Evolutionary conservation across 2,888 invertebrate genomes (phyloP), one percentile per base, ranked within the genome.

Genomic region (Frankliniella fusca): DNA sequence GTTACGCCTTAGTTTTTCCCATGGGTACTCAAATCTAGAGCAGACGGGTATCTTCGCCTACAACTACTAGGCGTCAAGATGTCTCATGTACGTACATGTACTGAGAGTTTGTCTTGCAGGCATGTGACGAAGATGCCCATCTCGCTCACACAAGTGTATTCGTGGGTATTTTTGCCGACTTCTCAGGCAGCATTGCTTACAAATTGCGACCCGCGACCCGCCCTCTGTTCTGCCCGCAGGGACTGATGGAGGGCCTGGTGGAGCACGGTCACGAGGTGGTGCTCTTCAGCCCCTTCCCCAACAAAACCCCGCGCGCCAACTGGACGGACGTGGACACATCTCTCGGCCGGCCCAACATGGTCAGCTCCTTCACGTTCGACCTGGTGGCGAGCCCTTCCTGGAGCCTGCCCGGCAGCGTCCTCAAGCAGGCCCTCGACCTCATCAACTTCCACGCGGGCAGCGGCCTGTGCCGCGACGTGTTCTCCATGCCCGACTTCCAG

Each of bases 261-360:
- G 81, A 82, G 0, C 83, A 86, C 81, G 87, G 87, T 18, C 87
- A 87, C 82, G 83, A 86, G 65, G 85, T 87, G 18, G 86, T 85
- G 20, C 84, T 86, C 10, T 80, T 86, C 9, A 85, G 85, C 50
- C 86, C 86, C 27, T 85, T 85, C 81, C 83, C 85, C 48, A 84
- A 82, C 82, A 85, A 84, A 27, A 18, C 61, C 20, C 54, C 7
- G 61, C 48, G 82, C 84, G 84, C 83, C 15, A 87, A 86, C 80
- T 85, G 85, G 79, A 85, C 85, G 49, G 86, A 86, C 81, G 83
- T 86, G 80, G 85, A 84, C 23, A 84, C 86, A n/a, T 76, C 70
- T 12, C 23, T 23, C 70, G 70, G 70, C 70, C 70, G 70, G 11
- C 70, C 70, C 27, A 11, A 23, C 70, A 9, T 76, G 27, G 12